Base-by-base conservation (phyloP, 2,797 vertebrate species). In the Echeneis naucrates region DNA sequence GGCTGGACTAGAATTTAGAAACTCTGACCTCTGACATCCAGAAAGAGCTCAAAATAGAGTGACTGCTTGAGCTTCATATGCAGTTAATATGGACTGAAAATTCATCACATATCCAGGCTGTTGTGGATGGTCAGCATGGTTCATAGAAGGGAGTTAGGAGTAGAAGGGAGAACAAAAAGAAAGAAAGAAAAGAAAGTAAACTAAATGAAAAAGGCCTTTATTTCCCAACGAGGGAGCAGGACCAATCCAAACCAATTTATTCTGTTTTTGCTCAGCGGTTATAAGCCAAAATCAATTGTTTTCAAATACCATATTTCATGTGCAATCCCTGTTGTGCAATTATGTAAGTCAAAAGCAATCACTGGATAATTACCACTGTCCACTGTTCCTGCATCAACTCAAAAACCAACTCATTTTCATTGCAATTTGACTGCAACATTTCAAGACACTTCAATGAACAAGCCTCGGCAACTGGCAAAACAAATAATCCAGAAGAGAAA, bases 321-420 rank as follows among this genome's bases (percentile, higher is more conserved):
- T 14, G 14, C n/a, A 16, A 68, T 78, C 37, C 71, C 76, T 52
- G 59, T n/a, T 68, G 71, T 64, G 55, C 78, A 80, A 77, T 85
- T 85, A 76, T 76, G 35, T 48, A 74, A 69, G 74, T 83, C 78
- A 83, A 68, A 81, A 60, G 35, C 76, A 81, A 81, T 85, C 52
- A 74, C 65, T 61, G 40, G 59, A 68, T 68, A 80, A 75, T 87
- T 79, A 69, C 54, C 56, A 35, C 2, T 19, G 53, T 78, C 55
- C 61, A 77, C 26, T 56, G 72, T 73, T 68, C 62, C 44, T 54
- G 23, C 37, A 65, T 68, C 63, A 68, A 57, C 50, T 58, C 24
- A 5, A 64, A 52, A 38, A 40, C 62, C n/a, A n/a, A n/a, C n/a
- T n/a, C n/a, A n/a, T 70, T 75, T 72, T 55, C 50, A 30, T 13